A percentile compares a stretch with the other conserved stretches of the same genome.
Conservation (phyloP, 2,797 vertebrate genomes). For the Hylomyscus alleni region DNA sequence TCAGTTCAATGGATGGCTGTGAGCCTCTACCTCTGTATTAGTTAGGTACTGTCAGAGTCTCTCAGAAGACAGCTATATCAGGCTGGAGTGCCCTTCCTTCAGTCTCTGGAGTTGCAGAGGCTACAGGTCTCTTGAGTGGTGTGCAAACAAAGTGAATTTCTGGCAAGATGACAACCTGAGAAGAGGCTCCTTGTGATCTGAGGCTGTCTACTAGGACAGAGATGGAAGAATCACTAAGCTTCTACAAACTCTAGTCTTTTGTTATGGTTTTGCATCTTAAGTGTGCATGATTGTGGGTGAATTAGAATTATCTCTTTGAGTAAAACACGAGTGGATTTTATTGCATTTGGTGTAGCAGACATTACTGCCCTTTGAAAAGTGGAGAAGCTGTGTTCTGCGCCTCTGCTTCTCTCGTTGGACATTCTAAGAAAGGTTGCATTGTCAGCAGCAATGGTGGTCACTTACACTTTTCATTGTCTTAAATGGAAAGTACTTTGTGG, state of each 20-base stretch:
- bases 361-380: not conserved
- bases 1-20: no score
- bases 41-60: no score
- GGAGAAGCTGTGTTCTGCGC: accelerated
- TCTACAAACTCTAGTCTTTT: not conserved
- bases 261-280: not conserved
- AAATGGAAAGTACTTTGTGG: not conserved
- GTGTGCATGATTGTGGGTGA: not conserved
- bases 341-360: not conserved
- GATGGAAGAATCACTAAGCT: not conserved
- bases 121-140: not conserved
- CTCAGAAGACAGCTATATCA: no score
- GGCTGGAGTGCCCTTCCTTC: no score
- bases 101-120: no score
- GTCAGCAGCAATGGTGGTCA: not conserved
- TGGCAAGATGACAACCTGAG: not conserved
- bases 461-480: not conserved
- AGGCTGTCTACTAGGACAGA: not conserved
- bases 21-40: no score
- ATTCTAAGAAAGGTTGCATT: not conserved
- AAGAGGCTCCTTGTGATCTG: no score
- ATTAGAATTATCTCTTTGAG: not conserved
- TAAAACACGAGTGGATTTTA: not conserved
- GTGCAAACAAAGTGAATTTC: not conserved
- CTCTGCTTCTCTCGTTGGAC: not conserved